phyloP scores from a whole-genome alignment of 2,797 vertebrate genomes.

The Myiothlypis coronata region DNA sequence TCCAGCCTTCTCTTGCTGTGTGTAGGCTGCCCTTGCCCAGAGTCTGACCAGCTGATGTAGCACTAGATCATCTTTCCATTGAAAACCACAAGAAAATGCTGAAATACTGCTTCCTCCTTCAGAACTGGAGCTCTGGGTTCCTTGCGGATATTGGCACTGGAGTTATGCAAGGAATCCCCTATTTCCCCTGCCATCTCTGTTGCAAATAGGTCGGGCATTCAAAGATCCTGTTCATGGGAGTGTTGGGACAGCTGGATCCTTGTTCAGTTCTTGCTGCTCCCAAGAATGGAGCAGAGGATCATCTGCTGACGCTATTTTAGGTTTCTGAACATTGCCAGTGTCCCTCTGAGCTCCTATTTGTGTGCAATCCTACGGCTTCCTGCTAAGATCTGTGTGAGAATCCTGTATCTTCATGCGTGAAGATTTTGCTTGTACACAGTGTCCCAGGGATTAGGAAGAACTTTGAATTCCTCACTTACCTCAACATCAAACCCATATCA shows the following conservation, averaged over 20 bases:
- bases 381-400: background rate
- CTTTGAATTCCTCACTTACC: background rate
- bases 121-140: background rate
- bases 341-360: background rate
- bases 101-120: background rate
- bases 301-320: slow-evolving; percentile 51
- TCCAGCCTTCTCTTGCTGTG: background rate
- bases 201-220: background rate
- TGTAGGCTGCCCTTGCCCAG: background rate
- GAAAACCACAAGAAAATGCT: background rate
- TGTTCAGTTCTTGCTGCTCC: background rate
- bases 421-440: background rate
- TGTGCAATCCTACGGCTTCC: background rate
- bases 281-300: slow-evolving; percentile 27
- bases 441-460: background rate
- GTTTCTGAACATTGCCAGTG: background rate
- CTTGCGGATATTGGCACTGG: background rate
- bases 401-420: background rate
- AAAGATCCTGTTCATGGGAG: background rate
- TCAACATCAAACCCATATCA: background rate
- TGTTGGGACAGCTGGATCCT: slow-evolving; percentile 45
- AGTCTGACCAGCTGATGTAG: background rate
- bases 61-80: background rate
- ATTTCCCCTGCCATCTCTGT: background rate
- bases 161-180: background rate